phyloP scores from a whole-genome alignment of 2,888 invertebrate species.

The Diarsia dahlii region DNA sequence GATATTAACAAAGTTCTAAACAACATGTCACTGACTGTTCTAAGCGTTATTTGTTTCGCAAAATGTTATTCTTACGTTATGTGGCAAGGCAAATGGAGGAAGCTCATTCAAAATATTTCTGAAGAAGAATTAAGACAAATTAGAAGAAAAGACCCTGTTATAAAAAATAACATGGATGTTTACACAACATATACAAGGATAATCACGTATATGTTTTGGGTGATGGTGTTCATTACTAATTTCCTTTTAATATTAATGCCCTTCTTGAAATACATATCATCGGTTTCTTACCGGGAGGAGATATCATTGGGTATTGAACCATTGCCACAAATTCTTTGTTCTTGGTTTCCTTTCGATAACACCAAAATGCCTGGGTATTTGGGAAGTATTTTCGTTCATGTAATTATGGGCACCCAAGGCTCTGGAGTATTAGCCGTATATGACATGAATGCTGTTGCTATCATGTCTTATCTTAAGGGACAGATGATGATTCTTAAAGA shows the following conservation, averaged over 20 bases:
- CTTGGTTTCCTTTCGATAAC: slow-evolving; percentile 84
- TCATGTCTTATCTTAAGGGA: slow-evolving; percentile 82
- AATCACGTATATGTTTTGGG: slow-evolving; percentile 78
- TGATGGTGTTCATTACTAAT: slow-evolving; percentile 72
- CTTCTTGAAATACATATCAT: slow-evolving; percentile 72
- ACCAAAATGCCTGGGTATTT: slow-evolving; percentile 78
- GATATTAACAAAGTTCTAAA: slow-evolving; percentile 75
- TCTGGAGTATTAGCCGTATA: slow-evolving; percentile 75
- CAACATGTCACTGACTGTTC: slow-evolving; percentile 74
- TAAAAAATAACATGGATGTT: slow-evolving; percentile 64
- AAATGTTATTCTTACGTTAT: slow-evolving; percentile 72
- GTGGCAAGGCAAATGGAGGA: slow-evolving; percentile 62
- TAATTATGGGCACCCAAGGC: slow-evolving; percentile 73
- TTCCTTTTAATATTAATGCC: slow-evolving; percentile 72
- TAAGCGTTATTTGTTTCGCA: slow-evolving; percentile 69
- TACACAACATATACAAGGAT: slow-evolving; percentile 77
- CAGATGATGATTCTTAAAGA: slow-evolving; percentile 76
- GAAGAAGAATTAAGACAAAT: slow-evolving; percentile 72
- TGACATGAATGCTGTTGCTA: slow-evolving; percentile 76
- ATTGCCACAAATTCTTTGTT: slow-evolving; percentile 77
- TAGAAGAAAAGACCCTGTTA: slow-evolving; percentile 57
- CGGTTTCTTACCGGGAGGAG: slow-evolving; percentile 70
- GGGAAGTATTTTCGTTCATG: slow-evolving; percentile 71
- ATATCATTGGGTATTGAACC: slow-evolving; percentile 73
- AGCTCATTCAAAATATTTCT: slow-evolving; percentile 62